Conservation (phyloP, 2,797 vertebrate species). For the Danio tinwini region DNA sequence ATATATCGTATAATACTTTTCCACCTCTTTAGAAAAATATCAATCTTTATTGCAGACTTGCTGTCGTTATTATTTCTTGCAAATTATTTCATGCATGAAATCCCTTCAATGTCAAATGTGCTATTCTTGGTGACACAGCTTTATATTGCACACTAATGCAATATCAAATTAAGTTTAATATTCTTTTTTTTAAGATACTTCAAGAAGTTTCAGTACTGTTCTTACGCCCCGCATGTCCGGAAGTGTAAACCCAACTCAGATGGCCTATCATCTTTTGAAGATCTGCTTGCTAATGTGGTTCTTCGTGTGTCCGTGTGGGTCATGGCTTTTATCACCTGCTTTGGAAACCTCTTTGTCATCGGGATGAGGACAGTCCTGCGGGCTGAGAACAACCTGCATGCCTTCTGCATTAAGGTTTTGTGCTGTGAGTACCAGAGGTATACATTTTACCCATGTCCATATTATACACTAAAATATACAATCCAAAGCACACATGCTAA, state of each 20-base stretch:
- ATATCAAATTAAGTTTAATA: no score
- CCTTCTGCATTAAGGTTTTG: constrained; percentile 86
- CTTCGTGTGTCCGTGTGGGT: constrained; percentile 88
- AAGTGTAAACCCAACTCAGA: constrained; percentile 87
- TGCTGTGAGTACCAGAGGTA: constrained; percentile 80
- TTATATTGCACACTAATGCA: no score
- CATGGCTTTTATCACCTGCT: constrained; percentile 86
- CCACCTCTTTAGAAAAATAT: no score
- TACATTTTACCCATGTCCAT: neutral
- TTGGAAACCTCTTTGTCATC: constrained; percentile 87
- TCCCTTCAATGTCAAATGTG: no score
- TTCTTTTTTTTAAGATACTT: constrained; percentile 78
- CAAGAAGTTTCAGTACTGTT: constrained; percentile 86
- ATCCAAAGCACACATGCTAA: neutral
- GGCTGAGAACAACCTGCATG: constrained; percentile 84
- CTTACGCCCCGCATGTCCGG: constrained; percentile 82
- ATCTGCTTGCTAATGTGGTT: constrained; percentile 84
- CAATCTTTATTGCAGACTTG: no score
- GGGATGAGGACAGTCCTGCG: constrained; percentile 86
- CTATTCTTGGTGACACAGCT: no score
- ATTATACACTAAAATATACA: neutral
- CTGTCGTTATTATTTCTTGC: no score
- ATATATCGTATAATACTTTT: no score
- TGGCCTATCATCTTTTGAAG: constrained; percentile 87
- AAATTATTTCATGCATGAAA: no score